Evolutionary conservation across 53 echinoderm and acorn worm species (phyloP), one percentile per base, ranked within the genome.

Genomic region (Glandiceps talaboti): DNA sequence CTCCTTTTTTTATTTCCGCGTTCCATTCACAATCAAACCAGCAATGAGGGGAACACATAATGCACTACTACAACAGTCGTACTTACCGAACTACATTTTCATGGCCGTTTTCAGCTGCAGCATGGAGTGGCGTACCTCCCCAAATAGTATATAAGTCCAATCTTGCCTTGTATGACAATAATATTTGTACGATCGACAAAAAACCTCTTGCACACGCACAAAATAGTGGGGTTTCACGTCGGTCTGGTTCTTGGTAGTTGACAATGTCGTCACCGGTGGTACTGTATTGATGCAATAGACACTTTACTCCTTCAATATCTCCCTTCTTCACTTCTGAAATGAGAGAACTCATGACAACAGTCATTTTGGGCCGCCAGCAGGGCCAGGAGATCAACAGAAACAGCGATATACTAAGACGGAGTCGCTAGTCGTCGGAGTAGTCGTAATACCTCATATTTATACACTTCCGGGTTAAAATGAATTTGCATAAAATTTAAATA

Each of bases 71-170:
- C 31, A 1, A 14, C 0, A 14, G n/a, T n/a, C 28, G n/a, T 25
- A 81, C 92, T 83, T 80, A 95, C 96, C 88, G 85, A 73, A 92
- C 85, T 26, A 90, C 33, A 0, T 78, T 31, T 31, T 87, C 87
- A 73, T 92, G 89, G 14, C 92, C 90, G 33, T 86, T 88, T 74
- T 95, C 92, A 25, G 96, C 82, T 6, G 96, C 96, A 75, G 96
- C 92, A 77, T 95, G 96, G 1, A 95, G 82, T 0, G 92, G 89
- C 1, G 85, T 85, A 25, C 92, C 96, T 30, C 92, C 90, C 95
- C 96, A 95, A 77, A 77, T 90, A 26, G 96, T 95, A 25, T 78
- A 78, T 0, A 87, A 33, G 76, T 85, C 89, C 29, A 83, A 81
- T 31, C 79, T 79, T 25, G 88, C 81, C 27, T 86, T 84, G 28